Evolutionary conservation across 1,140 invertebrate genomes (phyloP).

Genomic region (Drosophila neocordata): DNA sequence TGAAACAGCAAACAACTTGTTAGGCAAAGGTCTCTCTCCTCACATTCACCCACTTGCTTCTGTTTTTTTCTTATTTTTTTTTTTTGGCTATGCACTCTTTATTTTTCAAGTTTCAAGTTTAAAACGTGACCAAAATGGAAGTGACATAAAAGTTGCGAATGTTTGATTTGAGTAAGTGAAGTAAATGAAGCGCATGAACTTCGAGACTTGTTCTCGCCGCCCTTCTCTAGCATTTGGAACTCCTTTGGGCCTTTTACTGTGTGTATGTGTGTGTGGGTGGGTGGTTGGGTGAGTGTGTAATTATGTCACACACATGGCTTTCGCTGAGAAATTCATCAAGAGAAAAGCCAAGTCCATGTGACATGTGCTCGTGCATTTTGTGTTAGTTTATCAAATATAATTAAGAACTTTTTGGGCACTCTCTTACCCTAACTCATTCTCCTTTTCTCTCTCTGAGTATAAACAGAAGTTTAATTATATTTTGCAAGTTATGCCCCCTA

Average conservation of each 20-base stretch:
- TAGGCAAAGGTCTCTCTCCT: constrained; percentile 23
- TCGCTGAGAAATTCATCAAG: constrained; percentile 1
- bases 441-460: constrained; percentile 37
- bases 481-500: constrained; percentile 49
- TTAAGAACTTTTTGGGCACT: constrained; percentile 57
- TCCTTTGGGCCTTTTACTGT: constrained; percentile 45
- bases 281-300: constrained; percentile 32
- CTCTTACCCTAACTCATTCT: background rate
- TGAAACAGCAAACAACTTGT: constrained; percentile 69
- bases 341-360: constrained; percentile 46
- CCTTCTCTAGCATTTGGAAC: background rate
- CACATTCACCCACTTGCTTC: background rate
- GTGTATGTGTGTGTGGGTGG: too few relatives aligned
- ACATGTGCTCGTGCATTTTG: constrained; percentile 51
- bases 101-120: constrained; percentile 60
- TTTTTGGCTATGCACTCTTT: background rate
- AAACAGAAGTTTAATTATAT: constrained; percentile 81
- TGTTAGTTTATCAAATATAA: constrained; percentile 76
- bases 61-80: background rate
- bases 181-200: constrained; percentile 56
- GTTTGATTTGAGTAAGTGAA: constrained; percentile 34
- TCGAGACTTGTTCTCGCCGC: background rate
- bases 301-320: constrained; percentile 57
- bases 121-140: constrained; percentile 64
- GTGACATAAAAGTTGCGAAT: constrained; percentile 29